Evolutionary conservation across 1,140 invertebrate genomes (phyloP).

Genomic region (Bradysia coprophila): DNA sequence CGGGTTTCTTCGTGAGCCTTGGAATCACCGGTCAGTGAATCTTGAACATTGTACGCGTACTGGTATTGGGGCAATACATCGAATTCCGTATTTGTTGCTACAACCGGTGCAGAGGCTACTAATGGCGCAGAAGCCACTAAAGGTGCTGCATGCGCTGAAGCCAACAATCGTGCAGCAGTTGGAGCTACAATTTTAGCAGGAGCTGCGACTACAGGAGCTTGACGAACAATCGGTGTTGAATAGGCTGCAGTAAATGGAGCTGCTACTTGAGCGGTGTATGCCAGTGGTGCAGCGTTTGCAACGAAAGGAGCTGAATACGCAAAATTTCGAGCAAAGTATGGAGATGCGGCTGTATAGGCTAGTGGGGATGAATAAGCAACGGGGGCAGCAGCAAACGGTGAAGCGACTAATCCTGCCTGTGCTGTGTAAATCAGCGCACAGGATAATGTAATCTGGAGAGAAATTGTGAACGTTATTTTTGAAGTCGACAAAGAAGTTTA

Average conservation of each 20-base stretch:
- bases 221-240: constrained; percentile 6
- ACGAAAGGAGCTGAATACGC: constrained; percentile 5
- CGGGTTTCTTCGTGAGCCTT: constrained; percentile 34
- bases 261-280: constrained; percentile 5
- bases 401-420: constrained; percentile 9
- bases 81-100: constrained; percentile 10
- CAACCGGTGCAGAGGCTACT: constrained; percentile 5
- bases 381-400: constrained; percentile 4
- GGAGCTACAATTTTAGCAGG: no score
- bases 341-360: neutral
- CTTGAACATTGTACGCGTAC: constrained; percentile 32
- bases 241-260: constrained; percentile 7
- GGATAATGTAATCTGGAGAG: constrained; percentile 11
- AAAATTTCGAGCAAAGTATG: constrained; percentile 3
- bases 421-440: constrained; percentile 12
- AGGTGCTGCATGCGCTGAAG: constrained; percentile 9
- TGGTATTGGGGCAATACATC: constrained; percentile 34
- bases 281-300: constrained; percentile 4
- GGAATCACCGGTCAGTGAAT: constrained; percentile 31
- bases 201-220: constrained; percentile 8
- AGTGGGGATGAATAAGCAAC: constrained; percentile 5
- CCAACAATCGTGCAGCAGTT: constrained; percentile 6
- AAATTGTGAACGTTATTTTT: constrained; percentile 10
- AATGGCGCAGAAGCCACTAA: constrained; percentile 21
- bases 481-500: neutral